These are phyloP conservation scores for Oncorhynchus clarkii DNA, from an alignment of 2,113 vertebrate genomes.

Conservation along the genomic window DNA sequence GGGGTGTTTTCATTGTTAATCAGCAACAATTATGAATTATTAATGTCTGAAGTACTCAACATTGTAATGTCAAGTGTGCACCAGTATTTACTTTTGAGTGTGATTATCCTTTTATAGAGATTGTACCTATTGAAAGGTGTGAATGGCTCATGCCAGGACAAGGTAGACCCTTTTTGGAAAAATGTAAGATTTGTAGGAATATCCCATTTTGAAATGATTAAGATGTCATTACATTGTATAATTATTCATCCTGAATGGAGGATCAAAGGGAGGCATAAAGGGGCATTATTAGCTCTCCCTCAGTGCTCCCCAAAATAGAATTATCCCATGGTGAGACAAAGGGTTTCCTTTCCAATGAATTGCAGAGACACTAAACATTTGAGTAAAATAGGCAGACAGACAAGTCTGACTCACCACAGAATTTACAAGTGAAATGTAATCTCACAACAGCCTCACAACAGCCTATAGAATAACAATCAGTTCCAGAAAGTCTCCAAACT, in stretches of 20 bases:
- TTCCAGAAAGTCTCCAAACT: constrained; percentile 18
- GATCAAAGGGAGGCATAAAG: constrained; percentile 9
- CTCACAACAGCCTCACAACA: constrained; percentile 37
- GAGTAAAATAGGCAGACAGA: constrained; percentile 26
- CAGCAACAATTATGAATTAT: background rate
- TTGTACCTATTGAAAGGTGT: no score
- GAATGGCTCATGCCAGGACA: no score
- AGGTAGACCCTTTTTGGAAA: no score
- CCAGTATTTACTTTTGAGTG: no score
- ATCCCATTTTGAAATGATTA: constrained; percentile 19
- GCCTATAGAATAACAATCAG: constrained; percentile 29
- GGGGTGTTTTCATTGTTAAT: no score
- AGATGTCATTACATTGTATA: constrained; percentile 6
- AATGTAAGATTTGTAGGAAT: no score
- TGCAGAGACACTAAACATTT: constrained; percentile 45
- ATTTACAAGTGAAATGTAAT: constrained; percentile 58
- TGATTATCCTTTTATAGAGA: no score
- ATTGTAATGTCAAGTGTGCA: no score
- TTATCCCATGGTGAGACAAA: constrained; percentile 19
- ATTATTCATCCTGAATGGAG: background rate
- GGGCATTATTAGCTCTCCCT: background rate
- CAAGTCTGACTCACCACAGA: constrained; percentile 28
- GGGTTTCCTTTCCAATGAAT: constrained; percentile 38
- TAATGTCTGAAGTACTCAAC: no score
- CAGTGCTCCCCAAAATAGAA: constrained; percentile 23